These are phyloP conservation scores for Drosophila cardini DNA, from an alignment of 1,140 invertebrate species.

Conservation along the genomic window DNA sequence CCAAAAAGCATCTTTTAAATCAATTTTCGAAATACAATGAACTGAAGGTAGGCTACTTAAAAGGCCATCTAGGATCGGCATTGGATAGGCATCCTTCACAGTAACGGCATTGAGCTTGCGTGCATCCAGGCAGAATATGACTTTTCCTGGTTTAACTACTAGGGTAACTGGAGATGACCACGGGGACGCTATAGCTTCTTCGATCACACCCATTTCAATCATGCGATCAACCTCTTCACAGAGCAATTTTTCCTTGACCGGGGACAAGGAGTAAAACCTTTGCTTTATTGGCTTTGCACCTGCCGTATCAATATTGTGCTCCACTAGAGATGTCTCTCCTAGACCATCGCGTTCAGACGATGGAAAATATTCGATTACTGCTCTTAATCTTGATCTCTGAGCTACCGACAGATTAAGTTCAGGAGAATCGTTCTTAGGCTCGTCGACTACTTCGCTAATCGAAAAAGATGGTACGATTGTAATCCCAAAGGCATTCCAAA, in stretches of 20 bases:
- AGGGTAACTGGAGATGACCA: too few species aligned
- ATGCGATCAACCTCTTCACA: too few species aligned
- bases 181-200: background rate
- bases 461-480: too few species aligned
- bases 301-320: slow-evolving; percentile 17
- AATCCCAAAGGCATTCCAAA: too few species aligned
- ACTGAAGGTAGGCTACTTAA: too few species aligned
- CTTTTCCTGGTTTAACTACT: background rate
- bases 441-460: too few species aligned
- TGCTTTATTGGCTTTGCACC: slow-evolving; percentile 15
- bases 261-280: background rate
- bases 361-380: slow-evolving; percentile 6
- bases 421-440: background rate
- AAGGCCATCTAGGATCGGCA: too few species aligned
- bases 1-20: too few species aligned
- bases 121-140: background rate
- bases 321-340: slow-evolving; percentile 1
- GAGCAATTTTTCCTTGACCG: too few species aligned
- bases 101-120: too few species aligned
- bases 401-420: background rate
- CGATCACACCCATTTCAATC: background rate
- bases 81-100: too few species aligned
- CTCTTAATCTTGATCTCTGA: background rate
- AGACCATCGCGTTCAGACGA: background rate
- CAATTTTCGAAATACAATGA: too few species aligned